Base-by-base conservation (phyloP, 1,140 invertebrate species). In the Brachionus plicatilis region DNA sequence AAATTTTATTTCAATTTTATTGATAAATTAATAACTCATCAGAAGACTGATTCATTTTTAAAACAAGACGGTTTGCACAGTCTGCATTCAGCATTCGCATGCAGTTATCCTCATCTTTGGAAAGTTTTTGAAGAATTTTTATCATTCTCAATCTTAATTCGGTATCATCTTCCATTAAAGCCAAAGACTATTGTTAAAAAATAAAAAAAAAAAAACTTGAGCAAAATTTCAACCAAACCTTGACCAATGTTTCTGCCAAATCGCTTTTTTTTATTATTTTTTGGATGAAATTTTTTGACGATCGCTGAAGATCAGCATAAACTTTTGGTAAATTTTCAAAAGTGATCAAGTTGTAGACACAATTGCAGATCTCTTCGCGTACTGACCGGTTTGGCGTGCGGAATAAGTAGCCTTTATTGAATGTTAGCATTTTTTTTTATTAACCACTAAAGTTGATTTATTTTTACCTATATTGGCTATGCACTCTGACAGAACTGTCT, bases 201-300 rank as follows among this genome's bases (percentile, higher is more conserved):
- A 6, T 85, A 27, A 87, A 87, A 80, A 60, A 5, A 60, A 5
- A 29, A 33, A 60, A 60, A 8, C 9, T 20, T 60, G 53, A 20
- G 8, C 20, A 8, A 24, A 24, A 20, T 20, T 60, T 60, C 17
- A 33, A 29, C 12, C 45, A 17, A 53, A 88, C 88, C 86, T 90
- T 90, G 2, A 89, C 88, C 5, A 90, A 85, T 14, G 89, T 89
- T 85, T 89, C 89, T 7, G 88, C 86, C 8, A 90, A 87, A 85
- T 90, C 89, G 87, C 89, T 90, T 47, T 87, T 86, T 75, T 89
- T 87, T 24, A 89, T 86, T 45, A 89, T 86, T 43, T 84, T 87
- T 68, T 87, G 87, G 85, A 88, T 89, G 68, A 88, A 90, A 8
- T 86, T 68, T 60, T 88, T 45, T 14, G 85, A 86, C n/a, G 86